These are phyloP conservation scores for Minunthozetes semirufus DNA, from an alignment of 2,888 invertebrate genomes.

Conservation along the genomic window DNA sequence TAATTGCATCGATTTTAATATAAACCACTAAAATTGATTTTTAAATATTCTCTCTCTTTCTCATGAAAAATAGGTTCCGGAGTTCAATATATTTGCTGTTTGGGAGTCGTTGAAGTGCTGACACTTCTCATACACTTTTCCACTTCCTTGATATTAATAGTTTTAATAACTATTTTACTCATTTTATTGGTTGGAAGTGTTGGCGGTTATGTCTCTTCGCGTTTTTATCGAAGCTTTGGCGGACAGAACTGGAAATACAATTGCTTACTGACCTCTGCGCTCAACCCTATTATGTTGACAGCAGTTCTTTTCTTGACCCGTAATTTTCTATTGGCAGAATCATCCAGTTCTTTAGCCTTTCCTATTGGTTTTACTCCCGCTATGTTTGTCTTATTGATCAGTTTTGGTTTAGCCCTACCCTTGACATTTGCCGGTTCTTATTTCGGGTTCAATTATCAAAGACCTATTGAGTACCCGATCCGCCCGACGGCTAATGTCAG, in stretches of 20 bases:
- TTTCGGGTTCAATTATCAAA: conserved; percentile 16
- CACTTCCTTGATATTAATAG: conserved; percentile 8
- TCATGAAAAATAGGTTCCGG: conserved; percentile 4
- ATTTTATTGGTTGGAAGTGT: conserved; percentile 16
- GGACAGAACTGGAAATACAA: conserved; percentile 27
- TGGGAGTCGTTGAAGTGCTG: conserved; percentile 17
- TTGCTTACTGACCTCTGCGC: conserved; percentile 5
- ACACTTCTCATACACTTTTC: conserved; percentile 21
- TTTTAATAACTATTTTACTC: conserved; percentile 10
- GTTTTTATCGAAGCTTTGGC: conserved; percentile 27
- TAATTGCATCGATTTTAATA: not conserved
- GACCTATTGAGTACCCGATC: conserved; percentile 20
- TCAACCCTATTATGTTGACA: conserved; percentile 27
- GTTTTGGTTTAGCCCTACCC: conserved; percentile 25
- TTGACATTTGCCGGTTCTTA: conserved; percentile 14
- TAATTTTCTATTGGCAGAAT: conserved; percentile 15
- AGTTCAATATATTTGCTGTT: conserved; percentile 26
- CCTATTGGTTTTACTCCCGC: conserved; percentile 10
- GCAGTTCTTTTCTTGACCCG: conserved; percentile 21
- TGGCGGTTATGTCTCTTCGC: conserved; percentile 26
- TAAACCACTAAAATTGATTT: not conserved
- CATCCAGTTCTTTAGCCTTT: conserved; percentile 6
- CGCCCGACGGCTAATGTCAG: conserved; percentile 26
- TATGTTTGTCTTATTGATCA: conserved; percentile 5
- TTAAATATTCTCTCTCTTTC: not conserved